Percentiles rank a stretch among this genome's conserved stretches.
These are phyloP conservation scores for Anguilla pacifica DNA, from an alignment of 2,797 vertebrate genomes.

Conservation along the genomic window DNA sequence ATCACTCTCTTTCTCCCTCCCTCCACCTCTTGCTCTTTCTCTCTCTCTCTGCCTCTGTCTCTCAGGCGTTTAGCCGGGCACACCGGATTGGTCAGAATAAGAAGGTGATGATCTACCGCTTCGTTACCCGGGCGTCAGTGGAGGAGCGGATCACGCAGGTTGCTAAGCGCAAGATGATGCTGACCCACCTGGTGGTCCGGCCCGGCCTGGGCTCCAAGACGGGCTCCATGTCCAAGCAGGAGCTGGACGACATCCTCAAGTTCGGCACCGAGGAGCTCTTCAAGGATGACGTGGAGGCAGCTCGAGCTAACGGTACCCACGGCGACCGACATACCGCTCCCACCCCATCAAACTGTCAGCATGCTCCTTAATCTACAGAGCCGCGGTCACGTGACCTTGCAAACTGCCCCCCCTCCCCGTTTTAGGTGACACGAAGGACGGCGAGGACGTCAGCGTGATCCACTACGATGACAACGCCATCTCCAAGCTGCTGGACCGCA, in stretches of 20 bases:
- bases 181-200: constrained; percentile 94
- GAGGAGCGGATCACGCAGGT: constrained; percentile 98
- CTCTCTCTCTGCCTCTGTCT: not conserved
- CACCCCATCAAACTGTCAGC: not conserved
- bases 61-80: constrained; percentile 93
- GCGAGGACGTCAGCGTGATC: constrained; percentile 95
- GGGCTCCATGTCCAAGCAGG: constrained; percentile 97
- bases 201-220: constrained; percentile 96
- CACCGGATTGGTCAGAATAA: constrained; percentile 96
- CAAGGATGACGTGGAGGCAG: constrained; percentile 94
- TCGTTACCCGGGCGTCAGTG: constrained; percentile 92
- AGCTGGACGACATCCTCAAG: constrained; percentile 97
- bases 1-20: too few species aligned
- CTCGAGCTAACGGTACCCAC: constrained; percentile 61
- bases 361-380: constrained; percentile 10
- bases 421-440: constrained; percentile 90
- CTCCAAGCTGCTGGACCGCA: constrained; percentile 94
- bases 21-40: not conserved
- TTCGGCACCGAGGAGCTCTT: constrained; percentile 98
- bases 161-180: constrained; percentile 99
- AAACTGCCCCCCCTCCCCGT: constrained; percentile 41
- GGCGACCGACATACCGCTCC: constrained; percentile 47
- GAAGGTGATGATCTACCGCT: constrained; percentile 99
- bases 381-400: constrained; percentile 35
- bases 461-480: constrained; percentile 96